Percentiles rank a stretch among this genome's conserved stretches.
phyloP scores from a whole-genome alignment of 2,888 invertebrate genomes.

The Xanthorhoe designata region DNA sequence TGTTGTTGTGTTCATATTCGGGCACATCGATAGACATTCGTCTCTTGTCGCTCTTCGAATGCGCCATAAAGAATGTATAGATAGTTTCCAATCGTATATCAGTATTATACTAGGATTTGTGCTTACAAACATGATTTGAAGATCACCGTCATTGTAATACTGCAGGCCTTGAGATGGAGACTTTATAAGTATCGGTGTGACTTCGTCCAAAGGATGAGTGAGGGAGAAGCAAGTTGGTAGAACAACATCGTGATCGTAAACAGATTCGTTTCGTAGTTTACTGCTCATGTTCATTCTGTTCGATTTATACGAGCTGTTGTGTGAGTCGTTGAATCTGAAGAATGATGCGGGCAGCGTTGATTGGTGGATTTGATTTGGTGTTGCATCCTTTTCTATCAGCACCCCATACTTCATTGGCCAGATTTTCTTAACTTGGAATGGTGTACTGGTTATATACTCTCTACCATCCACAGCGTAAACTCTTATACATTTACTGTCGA shows the following conservation, averaged over 20 bases:
- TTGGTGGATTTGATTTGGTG: conserved; percentile 61
- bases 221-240: conserved; percentile 94
- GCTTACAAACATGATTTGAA: conserved; percentile 91
- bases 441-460: conserved; percentile 92
- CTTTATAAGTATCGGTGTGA: conserved; percentile 92
- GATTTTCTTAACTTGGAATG: conserved; percentile 91
- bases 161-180: conserved; percentile 85
- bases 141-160: conserved; percentile 87
- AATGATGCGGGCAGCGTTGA: conserved; percentile 69
- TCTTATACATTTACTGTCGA: conserved; percentile 91
- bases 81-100: conserved; percentile 91
- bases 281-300: conserved; percentile 72
- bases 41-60: conserved; percentile 91
- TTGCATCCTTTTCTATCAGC: conserved; percentile 90
- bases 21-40: conserved; percentile 88
- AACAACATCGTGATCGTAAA: conserved; percentile 78
- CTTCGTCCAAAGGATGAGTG: conserved; percentile 95
- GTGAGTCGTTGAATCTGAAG: conserved; percentile 70
- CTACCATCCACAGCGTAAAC: conserved; percentile 93
- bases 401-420: conserved; percentile 95
- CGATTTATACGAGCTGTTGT: conserved; percentile 70
- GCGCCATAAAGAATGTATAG: conserved; percentile 93
- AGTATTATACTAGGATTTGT: conserved; percentile 93
- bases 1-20: conserved; percentile 76
- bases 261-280: conserved; percentile 68